Evolutionary conservation across 2,113 vertebrate species (phyloP), one percentile per base, ranked within the genome.

Genomic region (Brachyhypopomus gauderio): DNA sequence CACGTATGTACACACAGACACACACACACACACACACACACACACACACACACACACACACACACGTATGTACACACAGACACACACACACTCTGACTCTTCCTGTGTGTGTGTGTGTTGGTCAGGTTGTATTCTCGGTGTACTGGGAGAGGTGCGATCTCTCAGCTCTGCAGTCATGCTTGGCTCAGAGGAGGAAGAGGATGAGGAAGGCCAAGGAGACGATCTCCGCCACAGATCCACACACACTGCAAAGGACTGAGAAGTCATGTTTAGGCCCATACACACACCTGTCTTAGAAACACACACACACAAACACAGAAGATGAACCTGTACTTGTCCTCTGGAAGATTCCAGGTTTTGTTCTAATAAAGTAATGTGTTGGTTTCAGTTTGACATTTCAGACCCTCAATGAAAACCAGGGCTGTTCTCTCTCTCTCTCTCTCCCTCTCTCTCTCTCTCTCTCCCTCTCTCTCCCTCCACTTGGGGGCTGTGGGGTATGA

Each of bases 141-240:
- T 94, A 79, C 84, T 94, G 86, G 89, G 88, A 69, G 90, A 90
- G 81, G 90, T 94, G 66, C 91, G 88, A 25, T 78, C 84, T 70
- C 90, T 94, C 80, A 92, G 92, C 64, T 89, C 90, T n/a, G 88
- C 86, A 11, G 90, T 93, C 83, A 85, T 91, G 64, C 87, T 90
- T 87, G 91, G 91, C 84, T 92, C 92, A 23, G 93, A 92, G 38
- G 91, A 91, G n/a, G 92, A 92, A 73, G 92, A 88, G 19, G 92
- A 92, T 73, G 91, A 80, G 58, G 81, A 81, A 70, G 78, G 58
- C 41, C 75, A 84, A 48, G 81, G n/a, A 64, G 74, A 77, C 22
- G 6, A 63, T 23, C 60, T 63, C 6, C 60, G 0, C 23, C 34
- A 14, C 80, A 77, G 56, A 70, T 63, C 56, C 71, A 60, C 79